Base-by-base conservation (phyloP, 2,113 vertebrate species). In the Jaculus jaculus region DNA sequence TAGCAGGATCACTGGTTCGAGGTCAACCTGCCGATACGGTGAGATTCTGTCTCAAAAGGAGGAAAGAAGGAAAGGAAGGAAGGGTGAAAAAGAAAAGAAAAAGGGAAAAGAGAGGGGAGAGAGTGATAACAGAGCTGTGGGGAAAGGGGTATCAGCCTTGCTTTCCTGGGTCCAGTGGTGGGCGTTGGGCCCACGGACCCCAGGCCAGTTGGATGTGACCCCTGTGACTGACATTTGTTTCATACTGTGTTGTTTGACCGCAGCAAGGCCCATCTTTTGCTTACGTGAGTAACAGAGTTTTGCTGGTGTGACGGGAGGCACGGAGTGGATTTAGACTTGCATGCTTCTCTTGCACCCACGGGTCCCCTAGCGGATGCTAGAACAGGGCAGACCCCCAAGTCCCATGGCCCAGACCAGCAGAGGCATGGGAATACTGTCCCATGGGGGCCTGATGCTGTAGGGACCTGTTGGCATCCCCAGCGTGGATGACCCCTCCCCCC, bases 201-300 rank as follows among this genome's bases (percentile, higher is more conserved):
- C 93, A 78, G 69, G 91, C n/a, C 82, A 47, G 92, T 83, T 66
- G 87, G 92, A 9, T 75, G 89, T 94, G 75, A 95, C 34, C 30
- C 84, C 95, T 96, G 83, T 97, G 77, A 96, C 98, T 98, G 98
- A 98, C 95, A 2, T 87, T 97, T 98, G 96, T 98, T 98, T 98
- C 97, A 95, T 98, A 97, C 98, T 91, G 96, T 97, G 72, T 98
- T 97, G 96, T 98, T 96, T 98, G 98, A 98, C 98, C 96, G 96
- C 98, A 98, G 98, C 98, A 98, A 98, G 98, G 98, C 97, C 98
- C 98, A 94, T 98, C 98, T 98, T 98, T 99, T 98, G 98, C 98
- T 98, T 99, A 98, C 98, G 98, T 98, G 98, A 99, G 99, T 99
- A 99, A 98, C 97, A 97, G 98, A 98, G 98, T 98, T 79, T 98